phyloP scores from a whole-genome alignment of 1,140 invertebrate genomes.

The Cardiocondyla obscurior region DNA sequence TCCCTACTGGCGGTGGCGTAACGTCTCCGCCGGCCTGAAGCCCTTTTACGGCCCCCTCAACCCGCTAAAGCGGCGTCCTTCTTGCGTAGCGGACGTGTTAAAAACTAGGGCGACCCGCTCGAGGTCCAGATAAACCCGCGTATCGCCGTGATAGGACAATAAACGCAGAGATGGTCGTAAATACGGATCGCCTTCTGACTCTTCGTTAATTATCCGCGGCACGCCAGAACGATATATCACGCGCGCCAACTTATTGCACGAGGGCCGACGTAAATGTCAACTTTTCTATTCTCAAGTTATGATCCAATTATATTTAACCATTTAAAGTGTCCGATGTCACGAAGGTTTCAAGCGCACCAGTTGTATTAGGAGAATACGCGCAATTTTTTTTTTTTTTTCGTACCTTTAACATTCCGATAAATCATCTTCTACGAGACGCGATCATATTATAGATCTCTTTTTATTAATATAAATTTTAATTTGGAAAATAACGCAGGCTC shows the following conservation, averaged over 20 bases:
- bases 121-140: constrained; percentile 6
- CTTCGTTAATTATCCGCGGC: constrained; percentile 13
- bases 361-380: not conserved
- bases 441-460: not conserved
- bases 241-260: not conserved
- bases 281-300: not conserved
- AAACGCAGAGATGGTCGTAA: not conserved
- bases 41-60: constrained; percentile 52
- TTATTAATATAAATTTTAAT: not conserved
- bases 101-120: constrained; percentile 18
- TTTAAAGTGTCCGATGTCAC: not conserved
- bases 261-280: not conserved
- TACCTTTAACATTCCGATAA: not conserved
- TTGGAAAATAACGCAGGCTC: not conserved
- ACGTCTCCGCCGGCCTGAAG: constrained; percentile 32
- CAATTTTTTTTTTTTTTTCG: not conserved
- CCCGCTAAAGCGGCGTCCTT: constrained; percentile 33
- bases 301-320: not conserved
- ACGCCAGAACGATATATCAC: not conserved
- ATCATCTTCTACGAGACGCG: not conserved
- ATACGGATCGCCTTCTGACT: not conserved
- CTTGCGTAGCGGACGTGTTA: constrained; percentile 39
- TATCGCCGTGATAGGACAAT: not conserved
- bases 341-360: not conserved
- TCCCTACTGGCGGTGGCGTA: constrained; percentile 66